Percentiles rank a stretch among this genome's conserved stretches.
Evolutionary conservation across 1,140 invertebrate species (phyloP).

Genomic region (Eriocheir sinensis): DNA sequence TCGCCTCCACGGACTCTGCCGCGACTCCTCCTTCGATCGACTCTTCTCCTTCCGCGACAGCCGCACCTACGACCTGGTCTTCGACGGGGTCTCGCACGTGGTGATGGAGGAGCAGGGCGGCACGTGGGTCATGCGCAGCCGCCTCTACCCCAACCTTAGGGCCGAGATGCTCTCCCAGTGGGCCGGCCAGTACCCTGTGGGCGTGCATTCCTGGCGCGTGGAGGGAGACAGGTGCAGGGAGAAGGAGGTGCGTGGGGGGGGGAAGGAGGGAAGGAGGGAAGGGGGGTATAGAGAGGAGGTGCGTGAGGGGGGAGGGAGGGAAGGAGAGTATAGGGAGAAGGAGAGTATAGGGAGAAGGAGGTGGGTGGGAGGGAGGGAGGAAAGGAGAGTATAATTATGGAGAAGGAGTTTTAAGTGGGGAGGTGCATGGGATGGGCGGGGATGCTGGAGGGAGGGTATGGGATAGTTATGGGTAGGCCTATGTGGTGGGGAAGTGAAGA

Average conservation of each 20-base stretch:
- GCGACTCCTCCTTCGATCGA: not conserved
- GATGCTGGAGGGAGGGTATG: too few relatives aligned
- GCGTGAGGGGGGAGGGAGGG: too few relatives aligned
- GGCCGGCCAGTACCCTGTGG: not conserved
- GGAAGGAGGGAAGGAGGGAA: not conserved
- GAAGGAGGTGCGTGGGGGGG: not conserved
- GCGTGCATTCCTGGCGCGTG: not conserved
- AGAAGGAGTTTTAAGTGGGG: too few relatives aligned
- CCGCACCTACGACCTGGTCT: not conserved
- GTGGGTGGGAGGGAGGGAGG: too few relatives aligned
- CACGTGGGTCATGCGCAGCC: constrained; percentile 38
- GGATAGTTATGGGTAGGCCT: not conserved
- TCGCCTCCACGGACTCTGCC: constrained; percentile 32
- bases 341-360: too few relatives aligned
- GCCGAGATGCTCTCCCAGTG: constrained; percentile 39
- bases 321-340: too few relatives aligned
- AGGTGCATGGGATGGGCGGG: too few relatives aligned
- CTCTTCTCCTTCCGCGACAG: constrained; percentile 34
- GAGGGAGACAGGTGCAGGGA: constrained; percentile 36
- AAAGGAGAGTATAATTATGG: too few relatives aligned
- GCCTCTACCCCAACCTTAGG: constrained; percentile 33
- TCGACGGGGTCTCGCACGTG: constrained; percentile 44
- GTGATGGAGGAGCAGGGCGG: not conserved
- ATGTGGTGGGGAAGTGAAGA: too few relatives aligned
- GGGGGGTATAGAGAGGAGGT: too few relatives aligned